Evolutionary conservation across 2,797 vertebrate genomes (phyloP).

Genomic region (Notolabrus celidotus): DNA sequence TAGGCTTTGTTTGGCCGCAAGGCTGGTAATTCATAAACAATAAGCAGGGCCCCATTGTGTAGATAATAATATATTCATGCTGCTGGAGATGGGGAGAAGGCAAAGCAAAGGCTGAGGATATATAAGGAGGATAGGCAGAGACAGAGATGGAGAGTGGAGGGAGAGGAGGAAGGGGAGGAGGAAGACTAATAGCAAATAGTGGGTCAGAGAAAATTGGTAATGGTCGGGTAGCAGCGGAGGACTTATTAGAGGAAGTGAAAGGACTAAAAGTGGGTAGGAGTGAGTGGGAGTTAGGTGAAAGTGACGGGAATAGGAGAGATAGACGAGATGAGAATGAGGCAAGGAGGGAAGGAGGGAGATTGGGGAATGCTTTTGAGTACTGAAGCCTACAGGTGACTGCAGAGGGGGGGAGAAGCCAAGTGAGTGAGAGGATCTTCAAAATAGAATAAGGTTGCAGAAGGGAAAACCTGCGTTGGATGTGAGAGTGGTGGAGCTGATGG

Average conservation of each 20-base stretch:
- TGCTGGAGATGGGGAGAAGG: conserved; percentile 90
- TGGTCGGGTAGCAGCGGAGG: conserved; percentile 71
- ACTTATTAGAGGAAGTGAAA: conserved; percentile 73
- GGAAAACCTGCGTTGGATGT: conserved; percentile 59
- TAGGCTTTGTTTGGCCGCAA: conserved; percentile 98
- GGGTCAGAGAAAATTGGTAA: conserved; percentile 80
- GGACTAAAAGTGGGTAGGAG: conserved; percentile 69
- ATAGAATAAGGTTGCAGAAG: conserved; percentile 61
- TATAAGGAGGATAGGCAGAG: conserved; percentile 82
- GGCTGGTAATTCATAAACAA: conserved; percentile 99
- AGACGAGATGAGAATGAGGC: conserved; percentile 65
- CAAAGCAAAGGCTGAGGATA: conserved; percentile 82
- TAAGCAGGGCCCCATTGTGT: conserved; percentile 97
- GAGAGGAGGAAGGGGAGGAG: conserved; percentile 74
- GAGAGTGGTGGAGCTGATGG: conserved; percentile 66
- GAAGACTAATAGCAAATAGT: conserved; percentile 76
- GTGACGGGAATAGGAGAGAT: conserved; percentile 59
- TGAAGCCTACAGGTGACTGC: conserved; percentile 71
- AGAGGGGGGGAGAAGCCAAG: conserved; percentile 47
- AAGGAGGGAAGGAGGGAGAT: conserved; percentile 52
- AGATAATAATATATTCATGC: conserved; percentile 99
- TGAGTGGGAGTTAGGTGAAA: conserved; percentile 68
- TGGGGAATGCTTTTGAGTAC: conserved; percentile 70
- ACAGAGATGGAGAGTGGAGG: conserved; percentile 79
- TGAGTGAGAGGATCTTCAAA: conserved; percentile 62